phyloP scores from a whole-genome alignment of 2,888 invertebrate species.

The Caenorhabditis sulstoni region DNA sequence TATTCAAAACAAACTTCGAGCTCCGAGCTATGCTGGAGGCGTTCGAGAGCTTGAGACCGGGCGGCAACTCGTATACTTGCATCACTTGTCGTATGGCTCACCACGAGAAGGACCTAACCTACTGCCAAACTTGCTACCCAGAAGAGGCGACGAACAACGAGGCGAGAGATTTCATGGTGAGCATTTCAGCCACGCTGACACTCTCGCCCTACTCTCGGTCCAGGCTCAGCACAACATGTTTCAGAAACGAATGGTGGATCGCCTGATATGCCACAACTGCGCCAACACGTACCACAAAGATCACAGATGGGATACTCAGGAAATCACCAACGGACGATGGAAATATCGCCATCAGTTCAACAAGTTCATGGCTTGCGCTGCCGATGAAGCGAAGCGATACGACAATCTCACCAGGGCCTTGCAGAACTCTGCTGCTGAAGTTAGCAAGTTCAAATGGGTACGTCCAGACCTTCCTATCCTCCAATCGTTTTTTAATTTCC shows the following conservation, averaged over 20 bases:
- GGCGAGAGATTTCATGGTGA: too few species aligned
- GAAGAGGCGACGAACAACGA: background rate
- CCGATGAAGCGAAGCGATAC: background rate
- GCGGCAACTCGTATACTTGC: too few species aligned
- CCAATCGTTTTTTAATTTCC: background rate
- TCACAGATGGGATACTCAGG: background rate
- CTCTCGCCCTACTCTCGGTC: too few species aligned
- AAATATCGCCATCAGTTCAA: background rate
- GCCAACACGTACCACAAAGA: background rate
- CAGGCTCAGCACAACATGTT: too few species aligned
- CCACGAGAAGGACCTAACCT: background rate
- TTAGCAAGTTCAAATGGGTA: background rate
- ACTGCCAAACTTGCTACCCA: background rate
- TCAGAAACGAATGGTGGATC: too few species aligned
- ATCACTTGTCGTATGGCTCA: too few species aligned
- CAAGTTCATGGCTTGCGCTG: background rate
- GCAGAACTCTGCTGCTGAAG: background rate
- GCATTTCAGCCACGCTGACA: too few species aligned
- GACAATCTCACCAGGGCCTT: background rate
- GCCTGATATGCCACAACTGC: background rate
- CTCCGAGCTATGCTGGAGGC: background rate
- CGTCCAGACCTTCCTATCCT: background rate
- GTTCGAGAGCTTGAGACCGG: background rate
- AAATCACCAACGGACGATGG: background rate
- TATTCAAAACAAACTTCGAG: constrained; percentile 6